phyloP scores from a whole-genome alignment of 2,113 vertebrate species.

The Xenotilapia leptura region DNA sequence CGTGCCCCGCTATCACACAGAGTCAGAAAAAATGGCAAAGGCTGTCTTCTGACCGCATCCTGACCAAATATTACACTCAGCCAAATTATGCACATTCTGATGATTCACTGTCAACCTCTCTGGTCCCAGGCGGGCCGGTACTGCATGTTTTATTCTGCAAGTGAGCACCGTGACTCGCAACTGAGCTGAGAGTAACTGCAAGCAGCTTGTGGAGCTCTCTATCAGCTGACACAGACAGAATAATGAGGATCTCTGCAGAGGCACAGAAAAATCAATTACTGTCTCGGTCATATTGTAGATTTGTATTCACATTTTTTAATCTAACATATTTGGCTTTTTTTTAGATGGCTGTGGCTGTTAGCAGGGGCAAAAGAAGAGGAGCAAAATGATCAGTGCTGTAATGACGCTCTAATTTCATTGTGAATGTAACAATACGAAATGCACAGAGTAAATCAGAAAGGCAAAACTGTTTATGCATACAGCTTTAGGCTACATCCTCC shows the following conservation, averaged over 20 bases:
- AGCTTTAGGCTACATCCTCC: not conserved
- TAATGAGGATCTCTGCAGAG: not conserved
- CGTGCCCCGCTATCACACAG: not conserved
- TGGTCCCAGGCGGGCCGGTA: not conserved
- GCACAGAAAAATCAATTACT: not conserved
- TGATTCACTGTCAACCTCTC: not conserved
- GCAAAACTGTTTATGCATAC: not conserved
- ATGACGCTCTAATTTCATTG: not conserved
- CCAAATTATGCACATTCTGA: slow-evolving; percentile 8
- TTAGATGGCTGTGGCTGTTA: not conserved
- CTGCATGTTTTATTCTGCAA: slow-evolving; percentile 17
- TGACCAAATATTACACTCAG: not conserved
- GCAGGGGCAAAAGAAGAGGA: not conserved
- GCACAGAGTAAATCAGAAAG: not conserved
- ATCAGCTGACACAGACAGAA: slow-evolving; percentile 6
- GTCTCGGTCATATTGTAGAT: not conserved
- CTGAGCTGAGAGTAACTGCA: slow-evolving; percentile 5
- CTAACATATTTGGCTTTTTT: not conserved
- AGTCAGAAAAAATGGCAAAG: not conserved
- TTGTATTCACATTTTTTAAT: not conserved
- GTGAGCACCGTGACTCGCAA: not conserved
- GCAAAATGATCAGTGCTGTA: not conserved
- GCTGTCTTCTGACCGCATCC: not conserved
- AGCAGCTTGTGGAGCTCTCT: not conserved
- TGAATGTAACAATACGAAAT: not conserved